Conservation (phyloP, 2,113 vertebrate genomes). For the Heloderma charlesbogerti region DNA sequence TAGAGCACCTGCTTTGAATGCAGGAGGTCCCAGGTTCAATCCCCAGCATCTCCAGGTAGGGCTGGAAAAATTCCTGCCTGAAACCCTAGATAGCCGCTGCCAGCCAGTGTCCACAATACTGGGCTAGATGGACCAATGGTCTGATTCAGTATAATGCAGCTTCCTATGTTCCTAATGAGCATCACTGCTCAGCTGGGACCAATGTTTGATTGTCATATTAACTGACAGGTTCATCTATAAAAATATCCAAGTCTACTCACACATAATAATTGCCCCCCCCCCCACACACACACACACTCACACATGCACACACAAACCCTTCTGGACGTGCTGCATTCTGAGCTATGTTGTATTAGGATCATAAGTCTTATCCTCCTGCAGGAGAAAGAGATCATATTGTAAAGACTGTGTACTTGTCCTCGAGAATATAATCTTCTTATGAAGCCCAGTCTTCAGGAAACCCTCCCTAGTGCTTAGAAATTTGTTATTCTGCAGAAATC, state of each 20-base stretch:
- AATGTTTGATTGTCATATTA: neutral
- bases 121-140: too few relatives aligned
- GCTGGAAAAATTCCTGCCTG: too few relatives aligned
- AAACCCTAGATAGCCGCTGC: too few relatives aligned
- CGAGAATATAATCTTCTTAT: neutral
- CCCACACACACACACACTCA: too few relatives aligned
- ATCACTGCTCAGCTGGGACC: neutral
- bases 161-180: too few relatives aligned
- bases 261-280: neutral
- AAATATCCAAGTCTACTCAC: neutral
- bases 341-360: neutral
- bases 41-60: too few relatives aligned
- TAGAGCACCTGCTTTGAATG: too few relatives aligned
- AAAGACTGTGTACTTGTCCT: neutral
- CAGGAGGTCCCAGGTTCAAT: too few relatives aligned
- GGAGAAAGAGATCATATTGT: neutral
- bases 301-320: too few relatives aligned
- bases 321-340: neutral
- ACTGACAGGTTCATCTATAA: neutral
- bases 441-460: neutral
- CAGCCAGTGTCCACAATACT: too few relatives aligned
- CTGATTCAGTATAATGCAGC: too few relatives aligned
- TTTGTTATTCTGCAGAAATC: neutral
- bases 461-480: neutral
- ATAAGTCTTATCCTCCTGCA: neutral